Percentiles rank a stretch among this genome's conserved stretches.
Evolutionary conservation across 2,113 vertebrate species (phyloP).

Genomic region (Phaetusa simplex): DNA sequence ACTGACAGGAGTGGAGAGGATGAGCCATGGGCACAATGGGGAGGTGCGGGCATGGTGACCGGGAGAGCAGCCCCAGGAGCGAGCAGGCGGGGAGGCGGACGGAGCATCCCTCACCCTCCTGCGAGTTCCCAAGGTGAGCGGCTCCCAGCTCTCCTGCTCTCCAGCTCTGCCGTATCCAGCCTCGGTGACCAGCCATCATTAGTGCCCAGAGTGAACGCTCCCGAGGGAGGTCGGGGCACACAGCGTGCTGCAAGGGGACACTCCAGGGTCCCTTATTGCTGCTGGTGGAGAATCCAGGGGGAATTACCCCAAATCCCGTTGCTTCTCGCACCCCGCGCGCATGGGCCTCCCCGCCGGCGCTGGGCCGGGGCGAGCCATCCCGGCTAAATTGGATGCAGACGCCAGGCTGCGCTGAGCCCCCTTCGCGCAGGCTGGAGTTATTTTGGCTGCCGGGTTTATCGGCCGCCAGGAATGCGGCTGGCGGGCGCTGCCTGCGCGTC

Average conservation of each 20-base stretch:
- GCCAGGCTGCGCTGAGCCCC: background rate
- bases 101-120: background rate
- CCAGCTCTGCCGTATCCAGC: background rate
- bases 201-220: background rate
- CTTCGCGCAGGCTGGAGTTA: background rate
- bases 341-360: background rate
- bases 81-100: fast-evolving
- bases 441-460: conserved; percentile 55
- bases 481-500: background rate
- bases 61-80: background rate
- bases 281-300: fast-evolving
- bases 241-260: fast-evolving
- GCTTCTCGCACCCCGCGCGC: fast-evolving
- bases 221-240: background rate
- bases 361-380: background rate
- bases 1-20: background rate
- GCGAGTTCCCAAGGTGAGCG: background rate
- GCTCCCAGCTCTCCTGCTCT: background rate
- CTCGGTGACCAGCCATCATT: background rate
- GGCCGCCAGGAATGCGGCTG: conserved; percentile 47
- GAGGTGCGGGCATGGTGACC: background rate
- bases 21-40: fast-evolving
- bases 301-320: background rate
- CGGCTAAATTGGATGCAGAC: background rate
- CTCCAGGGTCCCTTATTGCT: background rate